Evolutionary conservation across 2,888 invertebrate species (phyloP).

Genomic region (Thecophora atra): DNA sequence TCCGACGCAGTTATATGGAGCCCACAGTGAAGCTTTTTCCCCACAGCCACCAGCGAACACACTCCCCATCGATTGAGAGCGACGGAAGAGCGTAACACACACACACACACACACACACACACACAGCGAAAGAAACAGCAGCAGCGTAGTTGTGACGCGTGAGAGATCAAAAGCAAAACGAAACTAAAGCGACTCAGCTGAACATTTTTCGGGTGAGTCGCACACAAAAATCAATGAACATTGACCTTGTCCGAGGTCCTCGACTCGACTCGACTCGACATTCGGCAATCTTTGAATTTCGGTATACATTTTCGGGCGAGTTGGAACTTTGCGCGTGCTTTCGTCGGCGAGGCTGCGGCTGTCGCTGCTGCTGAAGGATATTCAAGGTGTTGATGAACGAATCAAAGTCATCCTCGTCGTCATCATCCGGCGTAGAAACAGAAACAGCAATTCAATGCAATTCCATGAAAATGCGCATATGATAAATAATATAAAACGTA

Average conservation of each 20-base stretch:
- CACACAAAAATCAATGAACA: constrained; percentile 48
- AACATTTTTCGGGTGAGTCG: constrained; percentile 27
- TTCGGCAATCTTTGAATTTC: constrained; percentile 31
- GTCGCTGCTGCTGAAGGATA: not conserved
- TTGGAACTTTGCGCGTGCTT: not conserved
- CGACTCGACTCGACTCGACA: constrained; percentile 31
- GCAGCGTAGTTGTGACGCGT: not conserved
- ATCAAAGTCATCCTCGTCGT: constrained; percentile 4
- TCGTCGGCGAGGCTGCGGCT: not conserved
- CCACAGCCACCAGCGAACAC: too few species aligned
- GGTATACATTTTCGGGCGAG: constrained; percentile 15
- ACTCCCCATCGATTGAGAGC: too few species aligned
- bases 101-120: too few species aligned
- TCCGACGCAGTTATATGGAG: too few species aligned
- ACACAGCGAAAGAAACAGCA: too few species aligned
- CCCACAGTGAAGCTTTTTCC: too few species aligned
- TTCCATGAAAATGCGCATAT: constrained; percentile 3
- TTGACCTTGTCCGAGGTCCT: constrained; percentile 52
- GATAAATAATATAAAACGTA: not conserved
- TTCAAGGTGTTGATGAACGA: constrained; percentile 6
- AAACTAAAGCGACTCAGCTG: too few species aligned
- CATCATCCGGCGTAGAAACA: not conserved
- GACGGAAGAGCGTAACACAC: too few species aligned
- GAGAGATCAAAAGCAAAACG: constrained; percentile 7
- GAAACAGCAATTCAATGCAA: not conserved